Percentiles rank a stretch among this genome's conserved stretches.
Conservation (phyloP, 2,113 vertebrate species). For the Podocnemis expansa region DNA sequence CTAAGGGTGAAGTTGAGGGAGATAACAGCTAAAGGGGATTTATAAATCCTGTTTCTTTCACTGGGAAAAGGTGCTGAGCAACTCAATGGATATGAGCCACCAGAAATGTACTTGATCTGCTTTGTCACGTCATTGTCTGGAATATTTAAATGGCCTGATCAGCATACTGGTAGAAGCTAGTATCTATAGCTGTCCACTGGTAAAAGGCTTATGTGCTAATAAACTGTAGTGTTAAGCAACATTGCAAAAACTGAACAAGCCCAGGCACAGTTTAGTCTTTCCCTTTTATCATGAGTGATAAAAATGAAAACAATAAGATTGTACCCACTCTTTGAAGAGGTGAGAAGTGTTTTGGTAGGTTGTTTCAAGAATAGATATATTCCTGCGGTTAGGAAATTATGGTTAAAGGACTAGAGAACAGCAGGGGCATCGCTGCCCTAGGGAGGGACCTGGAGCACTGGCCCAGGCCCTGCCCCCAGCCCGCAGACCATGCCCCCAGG, state of each 20-base stretch:
- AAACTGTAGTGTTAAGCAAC: constrained; percentile 11
- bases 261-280: constrained; percentile 31
- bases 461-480: no score
- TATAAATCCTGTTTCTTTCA: neutral
- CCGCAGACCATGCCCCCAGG: no score
- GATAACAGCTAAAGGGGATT: neutral
- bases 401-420: constrained; percentile 29
- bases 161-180: neutral
- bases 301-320: constrained; percentile 39
- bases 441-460: no score
- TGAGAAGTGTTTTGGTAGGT: constrained; percentile 60
- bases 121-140: fast-evolving
- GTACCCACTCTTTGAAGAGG: constrained; percentile 52
- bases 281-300: neutral
- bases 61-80: neutral
- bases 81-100: neutral
- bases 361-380: constrained; percentile 66
- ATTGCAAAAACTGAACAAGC: constrained; percentile 28
- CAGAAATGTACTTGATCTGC: neutral
- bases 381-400: constrained; percentile 26
- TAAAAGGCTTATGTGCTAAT: neutral
- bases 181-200: neutral
- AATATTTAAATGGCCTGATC: neutral
- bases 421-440: no score
- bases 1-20: neutral